Percentiles rank a stretch among this genome's conserved stretches.
These are phyloP conservation scores for Therioaphis trifolii DNA, from an alignment of 2,888 invertebrate genomes.

Conservation along the genomic window DNA sequence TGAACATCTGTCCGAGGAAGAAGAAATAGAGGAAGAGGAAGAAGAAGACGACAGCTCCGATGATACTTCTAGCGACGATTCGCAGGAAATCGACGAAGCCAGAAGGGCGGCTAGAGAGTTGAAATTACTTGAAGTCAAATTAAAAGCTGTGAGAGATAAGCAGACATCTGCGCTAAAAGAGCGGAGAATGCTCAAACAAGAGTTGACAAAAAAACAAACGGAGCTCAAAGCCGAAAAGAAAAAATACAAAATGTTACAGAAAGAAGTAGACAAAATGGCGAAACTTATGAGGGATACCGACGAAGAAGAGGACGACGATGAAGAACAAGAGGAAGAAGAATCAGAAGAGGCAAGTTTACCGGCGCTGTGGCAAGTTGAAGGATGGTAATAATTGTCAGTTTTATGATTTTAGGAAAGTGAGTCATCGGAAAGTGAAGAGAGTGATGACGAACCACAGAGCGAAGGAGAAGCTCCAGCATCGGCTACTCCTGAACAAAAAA, in stretches of 20 bases:
- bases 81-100: slow-evolving; percentile 66
- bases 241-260: slow-evolving; percentile 84
- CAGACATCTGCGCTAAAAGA: slow-evolving; percentile 81
- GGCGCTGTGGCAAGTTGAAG: background rate
- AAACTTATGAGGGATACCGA: slow-evolving; percentile 85
- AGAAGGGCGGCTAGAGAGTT: slow-evolving; percentile 75
- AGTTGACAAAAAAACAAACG: slow-evolving; percentile 84
- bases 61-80: slow-evolving; percentile 45
- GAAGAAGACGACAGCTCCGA: slow-evolving; percentile 65
- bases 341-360: slow-evolving; percentile 68
- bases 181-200: slow-evolving; percentile 80
- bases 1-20: slow-evolving; percentile 65
- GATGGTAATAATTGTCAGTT: background rate
- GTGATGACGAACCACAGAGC: slow-evolving; percentile 74
- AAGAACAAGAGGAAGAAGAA: slow-evolving; percentile 72
- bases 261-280: slow-evolving; percentile 92
- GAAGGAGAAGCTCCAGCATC: slow-evolving; percentile 77
- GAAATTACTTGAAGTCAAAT: slow-evolving; percentile 74
- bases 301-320: slow-evolving; percentile 78
- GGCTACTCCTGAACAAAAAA: slow-evolving; percentile 76
- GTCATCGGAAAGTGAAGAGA: slow-evolving; percentile 75
- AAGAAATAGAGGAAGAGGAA: slow-evolving; percentile 65
- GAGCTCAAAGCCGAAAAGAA: slow-evolving; percentile 83
- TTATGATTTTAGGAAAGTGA: slow-evolving; percentile 70
- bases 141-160: slow-evolving; percentile 73